These are phyloP conservation scores for Samia ricini DNA, from an alignment of 1,140 invertebrate species.

Conservation along the genomic window DNA sequence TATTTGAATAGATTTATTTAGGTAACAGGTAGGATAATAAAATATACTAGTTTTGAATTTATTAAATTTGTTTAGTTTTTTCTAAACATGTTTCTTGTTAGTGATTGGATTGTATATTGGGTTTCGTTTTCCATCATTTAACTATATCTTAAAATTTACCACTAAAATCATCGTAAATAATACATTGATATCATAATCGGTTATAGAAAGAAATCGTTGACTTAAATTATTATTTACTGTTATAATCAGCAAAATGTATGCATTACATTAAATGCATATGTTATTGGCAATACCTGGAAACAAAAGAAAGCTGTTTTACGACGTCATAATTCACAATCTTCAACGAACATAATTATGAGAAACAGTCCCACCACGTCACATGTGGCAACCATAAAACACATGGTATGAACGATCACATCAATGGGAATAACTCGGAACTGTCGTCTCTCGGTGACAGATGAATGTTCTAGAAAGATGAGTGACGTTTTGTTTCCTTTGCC, in stretches of 20 bases:
- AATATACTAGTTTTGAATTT: no score
- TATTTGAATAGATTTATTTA: no score
- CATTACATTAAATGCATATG: background rate
- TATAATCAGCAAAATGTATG: background rate
- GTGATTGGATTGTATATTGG: no score
- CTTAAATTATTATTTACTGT: background rate
- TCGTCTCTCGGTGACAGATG: slow-evolving; percentile 4
- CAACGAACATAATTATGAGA: background rate
- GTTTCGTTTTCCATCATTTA: no score
- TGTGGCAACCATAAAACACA: slow-evolving; percentile 6
- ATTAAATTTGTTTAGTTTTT: no score
- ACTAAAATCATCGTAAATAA: no score
- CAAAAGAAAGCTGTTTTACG: background rate
- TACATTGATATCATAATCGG: no score
- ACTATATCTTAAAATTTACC: no score
- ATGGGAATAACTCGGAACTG: slow-evolving; percentile 7
- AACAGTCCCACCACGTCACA: background rate
- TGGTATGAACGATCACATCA: background rate
- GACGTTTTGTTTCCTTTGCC: slow-evolving; percentile 4
- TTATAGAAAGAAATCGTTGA: no score
- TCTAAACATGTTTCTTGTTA: no score
- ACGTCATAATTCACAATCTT: background rate
- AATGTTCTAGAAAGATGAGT: slow-evolving; percentile 3
- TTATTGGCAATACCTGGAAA: background rate
- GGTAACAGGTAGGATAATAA: no score